Conservation (phyloP, 2,797 vertebrate species). For the Amblyraja radiata region DNA sequence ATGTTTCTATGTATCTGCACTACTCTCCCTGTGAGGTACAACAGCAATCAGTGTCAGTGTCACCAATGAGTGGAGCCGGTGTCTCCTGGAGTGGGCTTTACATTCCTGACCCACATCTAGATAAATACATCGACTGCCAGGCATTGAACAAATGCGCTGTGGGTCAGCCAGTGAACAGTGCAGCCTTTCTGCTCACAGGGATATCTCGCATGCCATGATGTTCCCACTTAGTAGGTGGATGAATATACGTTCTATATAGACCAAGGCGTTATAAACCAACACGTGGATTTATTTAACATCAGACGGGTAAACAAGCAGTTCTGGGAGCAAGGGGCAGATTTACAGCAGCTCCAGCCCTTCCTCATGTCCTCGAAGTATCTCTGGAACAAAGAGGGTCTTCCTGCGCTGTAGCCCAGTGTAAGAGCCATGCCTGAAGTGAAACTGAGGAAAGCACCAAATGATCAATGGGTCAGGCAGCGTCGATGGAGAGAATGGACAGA, state of each 20-base stretch:
- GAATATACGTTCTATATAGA: background rate
- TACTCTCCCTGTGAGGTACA: background rate
- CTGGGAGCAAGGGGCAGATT: background rate
- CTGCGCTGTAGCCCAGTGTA: background rate
- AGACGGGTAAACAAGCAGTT: background rate
- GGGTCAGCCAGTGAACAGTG: background rate
- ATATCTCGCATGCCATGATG: background rate
- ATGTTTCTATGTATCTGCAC: background rate
- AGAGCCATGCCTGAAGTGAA: background rate
- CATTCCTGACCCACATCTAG: background rate
- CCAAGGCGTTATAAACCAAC: background rate
- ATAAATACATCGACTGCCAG: background rate
- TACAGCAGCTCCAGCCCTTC: background rate
- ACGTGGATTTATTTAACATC: background rate
- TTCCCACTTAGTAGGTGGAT: conserved; percentile 22
- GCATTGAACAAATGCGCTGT: background rate
- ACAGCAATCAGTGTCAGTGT: background rate
- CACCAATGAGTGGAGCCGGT: background rate
- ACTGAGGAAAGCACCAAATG: too few relatives aligned
- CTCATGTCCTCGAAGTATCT: background rate
- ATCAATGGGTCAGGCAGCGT: too few relatives aligned
- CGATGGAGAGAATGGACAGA: too few relatives aligned
- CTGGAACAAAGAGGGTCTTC: background rate
- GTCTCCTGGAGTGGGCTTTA: background rate
- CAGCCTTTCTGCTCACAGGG: background rate